Evolutionary conservation across 1,140 invertebrate species (phyloP), one percentile per base, ranked within the genome.

Genomic region (Hylaeus volcanicus): DNA sequence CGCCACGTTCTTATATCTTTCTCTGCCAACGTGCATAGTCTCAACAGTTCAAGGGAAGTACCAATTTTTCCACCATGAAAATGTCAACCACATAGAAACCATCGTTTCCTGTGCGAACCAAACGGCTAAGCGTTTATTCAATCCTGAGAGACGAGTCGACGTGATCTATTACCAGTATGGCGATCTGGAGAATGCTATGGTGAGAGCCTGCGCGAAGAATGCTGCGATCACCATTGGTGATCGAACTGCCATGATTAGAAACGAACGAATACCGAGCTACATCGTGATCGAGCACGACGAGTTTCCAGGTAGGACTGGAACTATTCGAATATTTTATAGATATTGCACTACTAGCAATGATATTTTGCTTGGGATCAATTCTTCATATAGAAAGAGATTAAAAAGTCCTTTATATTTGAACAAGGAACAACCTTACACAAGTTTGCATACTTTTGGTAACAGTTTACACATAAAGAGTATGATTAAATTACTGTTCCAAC

Each of bases 101-200:
- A 43, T 72, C 26, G 65, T 68, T 14, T 66, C 26, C 14, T 65
- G 64, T 71, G 14, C 58, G 1, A 56, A 45, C n/a, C 15, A 71
- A 6, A 70, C 61, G n/a, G 55, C 69, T 5, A 43, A 39, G 8
- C 64, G 60, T 39, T 56, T 83, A n/a, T 86, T 81, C 55, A 66
- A 80, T 41, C 68, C 74, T 37, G 74, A 53, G 15, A 79, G 77
- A 48, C 69, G 81, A n/a, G 26, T 75, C 65, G 66, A 64, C 71
- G 55, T 77, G 41, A 65, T 74, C 8, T 43, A 37, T 61, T 11
- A 48, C 6, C 43, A 48, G 11, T 11, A 41, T 41, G 41, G 9
- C 9, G 8, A 26, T 8, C 4, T 82, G 26, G 65, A 48, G 53
- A 53, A 76, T 41, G 48, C 53, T 12, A 71, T 84, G 26, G 63